phyloP scores from a whole-genome alignment of 2,888 invertebrate genomes.

The Eristalinus sepulchralis region DNA sequence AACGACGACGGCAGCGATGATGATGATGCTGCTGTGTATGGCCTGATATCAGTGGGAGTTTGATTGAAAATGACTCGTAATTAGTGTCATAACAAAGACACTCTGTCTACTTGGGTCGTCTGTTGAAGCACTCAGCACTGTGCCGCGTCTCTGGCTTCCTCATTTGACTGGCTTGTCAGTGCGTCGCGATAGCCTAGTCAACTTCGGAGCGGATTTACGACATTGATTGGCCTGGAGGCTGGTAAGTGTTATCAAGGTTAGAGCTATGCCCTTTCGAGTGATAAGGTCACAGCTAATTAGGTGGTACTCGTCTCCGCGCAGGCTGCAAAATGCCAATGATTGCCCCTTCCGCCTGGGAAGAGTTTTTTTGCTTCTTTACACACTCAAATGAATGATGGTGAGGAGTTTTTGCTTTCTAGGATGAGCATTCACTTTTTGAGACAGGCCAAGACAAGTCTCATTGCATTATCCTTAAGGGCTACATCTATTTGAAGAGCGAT shows the following conservation, averaged over 20 bases:
- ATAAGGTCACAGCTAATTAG: neutral
- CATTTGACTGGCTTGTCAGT: neutral
- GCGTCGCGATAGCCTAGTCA: neutral
- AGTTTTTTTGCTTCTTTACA: too few relatives aligned
- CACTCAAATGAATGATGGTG: too few relatives aligned
- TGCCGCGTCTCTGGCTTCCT: neutral
- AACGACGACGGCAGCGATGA: neutral
- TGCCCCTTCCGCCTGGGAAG: too few relatives aligned
- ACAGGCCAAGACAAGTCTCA: too few relatives aligned
- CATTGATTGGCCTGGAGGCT: neutral
- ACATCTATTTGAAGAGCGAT: too few relatives aligned
- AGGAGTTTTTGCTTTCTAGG: too few relatives aligned
- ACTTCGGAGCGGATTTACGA: neutral
- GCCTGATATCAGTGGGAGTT: constrained; percentile 37
- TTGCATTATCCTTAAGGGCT: too few relatives aligned
- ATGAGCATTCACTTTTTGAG: too few relatives aligned
- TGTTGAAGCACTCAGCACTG: neutral
- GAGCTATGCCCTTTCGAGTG: neutral
- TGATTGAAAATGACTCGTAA: constrained; percentile 25
- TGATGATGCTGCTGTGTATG: neutral
- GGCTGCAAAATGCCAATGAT: too few relatives aligned
- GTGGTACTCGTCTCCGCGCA: neutral
- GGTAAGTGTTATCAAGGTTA: neutral
- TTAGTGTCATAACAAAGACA: constrained; percentile 55
- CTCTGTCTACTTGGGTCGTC: constrained; percentile 24